Conservation (phyloP, 2,113 vertebrate species). For the Promerops cafer region DNA sequence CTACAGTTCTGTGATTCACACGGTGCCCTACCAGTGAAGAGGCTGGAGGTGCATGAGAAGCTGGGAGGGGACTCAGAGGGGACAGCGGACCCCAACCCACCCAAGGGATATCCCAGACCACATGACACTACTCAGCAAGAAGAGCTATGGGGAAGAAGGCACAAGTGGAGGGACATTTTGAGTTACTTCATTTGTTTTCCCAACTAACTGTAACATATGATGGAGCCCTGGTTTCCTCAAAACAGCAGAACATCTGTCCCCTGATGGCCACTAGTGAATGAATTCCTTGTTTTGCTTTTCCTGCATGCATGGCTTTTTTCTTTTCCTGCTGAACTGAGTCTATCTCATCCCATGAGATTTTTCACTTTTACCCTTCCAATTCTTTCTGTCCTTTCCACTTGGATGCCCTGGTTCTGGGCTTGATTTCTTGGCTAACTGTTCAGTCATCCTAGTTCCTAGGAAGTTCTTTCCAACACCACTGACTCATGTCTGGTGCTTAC, state of each 20-base stretch:
- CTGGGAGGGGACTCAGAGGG: not conserved
- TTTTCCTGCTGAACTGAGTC: not conserved
- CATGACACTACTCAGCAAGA: not conserved
- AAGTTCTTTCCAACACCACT: not conserved
- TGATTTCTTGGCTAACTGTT: not conserved
- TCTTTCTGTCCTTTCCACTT: not conserved
- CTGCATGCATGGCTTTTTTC: fast-evolving
- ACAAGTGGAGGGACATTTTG: fast-evolving
- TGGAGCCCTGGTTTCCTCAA: not conserved
- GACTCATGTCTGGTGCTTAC: not conserved
- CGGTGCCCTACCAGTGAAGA: not conserved
- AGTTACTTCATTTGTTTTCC: not conserved
- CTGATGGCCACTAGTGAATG: not conserved
- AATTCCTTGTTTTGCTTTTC: not conserved
- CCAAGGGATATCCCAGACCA: not conserved
- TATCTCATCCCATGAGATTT: not conserved
- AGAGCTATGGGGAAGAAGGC: not conserved
- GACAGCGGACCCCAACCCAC: not conserved
- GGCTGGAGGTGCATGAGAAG: not conserved
- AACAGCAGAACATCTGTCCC: not conserved
- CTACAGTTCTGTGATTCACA: not conserved
- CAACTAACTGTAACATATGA: not conserved
- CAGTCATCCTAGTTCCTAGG: no score
- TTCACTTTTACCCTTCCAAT: not conserved
- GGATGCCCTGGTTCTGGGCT: not conserved